Conservation (phyloP, 2,888 invertebrate genomes). For the Panzeria rudis region DNA sequence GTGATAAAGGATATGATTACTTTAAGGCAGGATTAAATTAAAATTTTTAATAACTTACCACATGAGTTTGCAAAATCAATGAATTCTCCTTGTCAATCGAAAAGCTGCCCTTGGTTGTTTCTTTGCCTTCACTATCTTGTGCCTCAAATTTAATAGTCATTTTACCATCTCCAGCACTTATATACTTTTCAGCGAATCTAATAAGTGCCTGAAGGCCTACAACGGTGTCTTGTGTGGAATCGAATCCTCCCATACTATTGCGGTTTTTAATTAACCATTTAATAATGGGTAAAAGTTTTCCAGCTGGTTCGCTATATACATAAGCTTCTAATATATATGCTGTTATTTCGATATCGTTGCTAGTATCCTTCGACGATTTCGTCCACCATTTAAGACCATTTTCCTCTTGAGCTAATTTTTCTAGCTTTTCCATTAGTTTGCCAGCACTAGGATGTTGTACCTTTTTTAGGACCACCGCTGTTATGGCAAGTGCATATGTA, state of each 20-base stretch:
- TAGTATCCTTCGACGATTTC: slow-evolving; percentile 84
- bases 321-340: slow-evolving; percentile 92
- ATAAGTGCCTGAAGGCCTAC: slow-evolving; percentile 89
- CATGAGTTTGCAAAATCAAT: slow-evolving; percentile 91
- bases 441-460: slow-evolving; percentile 89
- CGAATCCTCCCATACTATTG: slow-evolving; percentile 88
- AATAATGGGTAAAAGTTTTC: slow-evolving; percentile 85
- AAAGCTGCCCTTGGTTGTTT: slow-evolving; percentile 76
- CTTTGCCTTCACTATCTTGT: slow-evolving; percentile 70
- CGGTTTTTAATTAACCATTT: slow-evolving; percentile 90
- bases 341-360: slow-evolving; percentile 91
- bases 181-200: slow-evolving; percentile 86
- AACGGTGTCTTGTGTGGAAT: slow-evolving; percentile 91
- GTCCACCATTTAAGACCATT: slow-evolving; percentile 90
- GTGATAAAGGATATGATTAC: not conserved
- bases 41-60: slow-evolving; percentile 85
- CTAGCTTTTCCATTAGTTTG: slow-evolving; percentile 86
- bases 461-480: slow-evolving; percentile 90
- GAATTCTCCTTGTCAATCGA: slow-evolving; percentile 89
- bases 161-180: slow-evolving; percentile 82
- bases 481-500: slow-evolving; percentile 90
- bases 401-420: slow-evolving; percentile 79
- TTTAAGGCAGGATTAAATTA: not conserved
- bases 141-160: slow-evolving; percentile 78
- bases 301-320: slow-evolving; percentile 81